Conservation (phyloP, 1,140 invertebrate species). For the Helicorthomorpha holstii region DNA sequence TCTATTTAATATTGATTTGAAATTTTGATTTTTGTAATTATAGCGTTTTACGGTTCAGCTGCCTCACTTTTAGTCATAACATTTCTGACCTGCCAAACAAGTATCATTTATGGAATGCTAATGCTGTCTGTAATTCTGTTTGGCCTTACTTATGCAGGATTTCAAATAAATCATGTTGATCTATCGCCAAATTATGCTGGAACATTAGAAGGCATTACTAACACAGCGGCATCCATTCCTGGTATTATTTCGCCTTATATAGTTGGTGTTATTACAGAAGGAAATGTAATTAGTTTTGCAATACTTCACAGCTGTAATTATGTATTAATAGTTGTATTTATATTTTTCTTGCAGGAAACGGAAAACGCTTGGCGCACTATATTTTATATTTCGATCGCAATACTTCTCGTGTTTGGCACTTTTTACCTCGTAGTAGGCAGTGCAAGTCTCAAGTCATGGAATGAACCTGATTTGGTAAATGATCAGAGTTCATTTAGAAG, state of each 20-base stretch:
- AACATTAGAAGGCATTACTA: background rate
- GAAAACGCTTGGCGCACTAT: background rate
- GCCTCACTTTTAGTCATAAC: background rate
- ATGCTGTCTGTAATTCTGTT: background rate
- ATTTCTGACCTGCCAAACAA: background rate
- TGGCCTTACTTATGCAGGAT: background rate
- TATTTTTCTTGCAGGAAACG: background rate
- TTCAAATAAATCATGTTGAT: background rate
- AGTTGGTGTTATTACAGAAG: background rate
- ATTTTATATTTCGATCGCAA: background rate
- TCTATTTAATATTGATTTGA: no score
- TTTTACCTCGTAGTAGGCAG: background rate
- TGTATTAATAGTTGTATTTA: no score
- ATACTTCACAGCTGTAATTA: no score
- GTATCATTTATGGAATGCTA: background rate
- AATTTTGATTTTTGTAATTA: no score
- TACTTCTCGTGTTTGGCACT: background rate
- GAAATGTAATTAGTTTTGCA: no score
- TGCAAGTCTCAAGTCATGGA: background rate
- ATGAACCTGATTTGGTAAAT: no score
- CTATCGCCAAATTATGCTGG: background rate
- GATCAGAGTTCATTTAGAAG: no score
- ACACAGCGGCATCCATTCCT: background rate
- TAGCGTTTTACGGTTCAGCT: background rate
- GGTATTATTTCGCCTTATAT: background rate